A percentile compares a stretch with the other conserved stretches of the same genome.
phyloP scores from a whole-genome alignment of 2,113 vertebrate species.

The Prionailurus bengalensis region DNA sequence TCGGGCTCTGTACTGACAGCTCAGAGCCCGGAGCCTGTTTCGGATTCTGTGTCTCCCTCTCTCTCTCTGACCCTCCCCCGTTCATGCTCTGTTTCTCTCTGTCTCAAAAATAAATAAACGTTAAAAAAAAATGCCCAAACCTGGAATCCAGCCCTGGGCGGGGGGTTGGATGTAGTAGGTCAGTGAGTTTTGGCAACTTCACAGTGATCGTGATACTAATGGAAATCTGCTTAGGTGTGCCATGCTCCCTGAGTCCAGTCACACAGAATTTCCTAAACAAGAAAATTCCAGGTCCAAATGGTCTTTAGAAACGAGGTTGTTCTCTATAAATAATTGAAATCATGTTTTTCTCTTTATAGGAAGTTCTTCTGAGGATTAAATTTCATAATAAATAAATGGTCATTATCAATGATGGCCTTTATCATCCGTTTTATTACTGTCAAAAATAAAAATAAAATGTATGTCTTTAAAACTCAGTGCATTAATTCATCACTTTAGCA shows the following conservation, averaged over 20 bases:
- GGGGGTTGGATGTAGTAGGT: neutral
- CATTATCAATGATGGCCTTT: neutral
- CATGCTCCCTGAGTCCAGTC: neutral
- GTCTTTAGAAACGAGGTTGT: neutral
- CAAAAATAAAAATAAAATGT: conserved; percentile 25
- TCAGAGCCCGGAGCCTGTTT: too few relatives aligned
- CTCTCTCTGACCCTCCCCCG: too few relatives aligned
- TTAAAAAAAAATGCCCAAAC: neutral
- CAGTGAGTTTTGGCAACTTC: neutral
- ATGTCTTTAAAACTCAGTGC: neutral
- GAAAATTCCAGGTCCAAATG: neutral
- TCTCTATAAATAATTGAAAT: neutral
- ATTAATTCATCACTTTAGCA: neutral
- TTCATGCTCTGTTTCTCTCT: too few relatives aligned
- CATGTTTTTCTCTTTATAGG: neutral
- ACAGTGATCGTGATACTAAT: neutral
- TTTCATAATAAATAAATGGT: neutral
- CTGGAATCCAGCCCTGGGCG: neutral
- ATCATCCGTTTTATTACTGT: conserved; percentile 3
- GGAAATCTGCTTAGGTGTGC: neutral
- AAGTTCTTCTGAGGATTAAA: neutral
- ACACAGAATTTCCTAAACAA: neutral
- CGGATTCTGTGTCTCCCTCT: too few relatives aligned
- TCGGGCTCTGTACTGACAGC: too few relatives aligned
- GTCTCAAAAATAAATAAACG: too few relatives aligned